These are phyloP conservation scores for Apodemia zela DNA, from an alignment of 2,888 invertebrate genomes.

Conservation along the genomic window DNA sequence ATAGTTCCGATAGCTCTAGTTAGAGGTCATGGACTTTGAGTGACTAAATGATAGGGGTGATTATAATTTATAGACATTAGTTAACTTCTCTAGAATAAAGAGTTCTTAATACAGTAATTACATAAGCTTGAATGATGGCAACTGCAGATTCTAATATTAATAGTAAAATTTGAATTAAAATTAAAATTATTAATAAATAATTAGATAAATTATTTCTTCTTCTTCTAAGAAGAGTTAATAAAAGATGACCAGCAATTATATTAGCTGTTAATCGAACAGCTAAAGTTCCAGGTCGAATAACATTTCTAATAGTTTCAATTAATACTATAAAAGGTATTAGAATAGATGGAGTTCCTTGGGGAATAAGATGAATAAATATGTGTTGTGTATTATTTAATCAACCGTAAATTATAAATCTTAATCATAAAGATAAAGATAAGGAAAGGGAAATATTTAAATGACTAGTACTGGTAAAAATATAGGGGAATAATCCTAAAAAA, in stretches of 20 bases:
- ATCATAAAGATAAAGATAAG: slow-evolving; percentile 82
- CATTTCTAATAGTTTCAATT: slow-evolving; percentile 87
- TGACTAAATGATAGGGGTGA: slow-evolving; percentile 84
- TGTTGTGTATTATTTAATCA: slow-evolving; percentile 82
- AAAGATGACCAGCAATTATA: slow-evolving; percentile 88
- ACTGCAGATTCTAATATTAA: slow-evolving; percentile 81
- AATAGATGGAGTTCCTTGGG: slow-evolving; percentile 81
- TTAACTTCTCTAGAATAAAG: slow-evolving; percentile 85
- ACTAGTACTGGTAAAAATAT: slow-evolving; percentile 85
- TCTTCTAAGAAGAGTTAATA: slow-evolving; percentile 81
- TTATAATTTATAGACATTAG: slow-evolving; percentile 78
- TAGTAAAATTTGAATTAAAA: slow-evolving; percentile 71
- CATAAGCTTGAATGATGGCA: slow-evolving; percentile 84
- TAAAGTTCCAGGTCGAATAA: slow-evolving; percentile 85
- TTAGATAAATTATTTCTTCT: slow-evolving; percentile 44
- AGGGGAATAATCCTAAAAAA: slow-evolving; percentile 85
- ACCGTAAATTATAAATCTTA: slow-evolving; percentile 83
- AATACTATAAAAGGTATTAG: slow-evolving; percentile 87
- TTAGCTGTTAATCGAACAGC: slow-evolving; percentile 87
- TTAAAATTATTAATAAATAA: slow-evolving; percentile 52
- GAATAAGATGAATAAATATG: slow-evolving; percentile 85
- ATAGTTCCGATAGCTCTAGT: slow-evolving; percentile 80
- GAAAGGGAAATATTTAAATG: slow-evolving; percentile 81
- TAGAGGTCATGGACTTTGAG: slow-evolving; percentile 83
- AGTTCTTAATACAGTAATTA: slow-evolving; percentile 83